Evolutionary conservation across 2,888 invertebrate species (phyloP), one percentile per base, ranked within the genome.

Genomic region (Xylophagus ater): DNA sequence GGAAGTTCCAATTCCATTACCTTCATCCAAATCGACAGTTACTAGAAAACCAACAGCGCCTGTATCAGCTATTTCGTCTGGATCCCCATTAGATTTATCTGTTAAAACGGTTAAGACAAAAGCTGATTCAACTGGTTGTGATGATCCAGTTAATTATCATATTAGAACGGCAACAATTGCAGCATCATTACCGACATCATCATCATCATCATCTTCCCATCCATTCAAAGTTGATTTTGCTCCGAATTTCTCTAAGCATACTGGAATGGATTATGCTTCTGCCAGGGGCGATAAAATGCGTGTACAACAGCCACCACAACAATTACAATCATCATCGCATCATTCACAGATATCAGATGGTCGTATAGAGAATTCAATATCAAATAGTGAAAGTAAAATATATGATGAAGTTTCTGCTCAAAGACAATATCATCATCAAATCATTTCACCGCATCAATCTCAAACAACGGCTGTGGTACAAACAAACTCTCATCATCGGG

Each of bases 71-170:
- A 15, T 6, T 4, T 15, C 21, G 2, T 15, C 41, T 7, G 17
- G 29, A 38, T 86, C 85, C 8, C 89, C 88, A 0, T 65, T 90
- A 43, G 90, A 90, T 65, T 69, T 90, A 37, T 89, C 89, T 1
- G 85, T 89, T 31, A 88, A 89, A 60, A 89, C 88, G 2, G 80
- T 89, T 0, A 78, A 86, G 57, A 87, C 87, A 35, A 81, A 86
- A 4, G 87, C 89, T 1, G 88, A 89, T 62, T 88, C 88, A 1
- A 88, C 89, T 1, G 80, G 83, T 10, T 74, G 75, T 53, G 79
- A 81, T 52, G 75, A 76, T 38, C 17, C 21, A 23, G 54, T 53
- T 42, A 54, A 53, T 14, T 42, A 39, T 19, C n/a, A 15, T 19
- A 44, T 34, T 32, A 23, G 18, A 30, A 40, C 34, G 37, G 34